Base-by-base conservation (phyloP, 2,113 vertebrate species). In the Vanacampus margaritifer region DNA sequence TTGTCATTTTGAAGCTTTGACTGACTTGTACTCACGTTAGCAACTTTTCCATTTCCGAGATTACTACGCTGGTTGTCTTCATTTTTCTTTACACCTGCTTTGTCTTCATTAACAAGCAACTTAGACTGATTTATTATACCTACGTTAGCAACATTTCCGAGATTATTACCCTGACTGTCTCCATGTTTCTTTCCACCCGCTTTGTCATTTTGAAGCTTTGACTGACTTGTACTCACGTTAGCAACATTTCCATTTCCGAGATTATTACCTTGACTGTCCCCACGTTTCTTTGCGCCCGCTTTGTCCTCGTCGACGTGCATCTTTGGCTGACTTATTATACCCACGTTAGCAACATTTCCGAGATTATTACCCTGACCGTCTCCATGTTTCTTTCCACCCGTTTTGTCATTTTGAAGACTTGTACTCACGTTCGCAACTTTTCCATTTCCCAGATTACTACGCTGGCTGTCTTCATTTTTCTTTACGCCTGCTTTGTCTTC, bases 61-160 rank as follows among this genome's bases (percentile, higher is more conserved):
- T 85, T 77, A 79, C 85, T 53, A 0, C 1, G 63, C 0, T 72
- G 73, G 16, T 3, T 3, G n/a, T n/a, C n/a, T n/a, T n/a, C n/a
- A 16, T 28, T 12, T 43, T 64, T 46, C 43, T 46, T 50, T 23
- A 5, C 66, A 1, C 57, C 43, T 9, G 65, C 65, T 71, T 64
- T 78, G 12, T 36, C 41, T 10, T 62, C 1, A 9, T 17, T 51
- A 32, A 17, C 17, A 13, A 14, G 23, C 53, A 32, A 26, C 67
- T 19, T 64, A 36, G 51, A 43, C 53, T 32, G 41, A 26, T n/a
- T n/a, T n/a, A n/a, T n/a, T n/a, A 75, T 37, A 3, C 73, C 60
- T 21, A 51, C 48, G 7, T 23, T 51, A 8, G 21, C 2, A 17
- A 28, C 24, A 16, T 56, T 56, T 64, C 87, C 19, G n/a, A 51